Percentiles rank a stretch among this genome's conserved stretches.
Conservation (phyloP, 1,140 invertebrate genomes). For the Formica exsecta region DNA sequence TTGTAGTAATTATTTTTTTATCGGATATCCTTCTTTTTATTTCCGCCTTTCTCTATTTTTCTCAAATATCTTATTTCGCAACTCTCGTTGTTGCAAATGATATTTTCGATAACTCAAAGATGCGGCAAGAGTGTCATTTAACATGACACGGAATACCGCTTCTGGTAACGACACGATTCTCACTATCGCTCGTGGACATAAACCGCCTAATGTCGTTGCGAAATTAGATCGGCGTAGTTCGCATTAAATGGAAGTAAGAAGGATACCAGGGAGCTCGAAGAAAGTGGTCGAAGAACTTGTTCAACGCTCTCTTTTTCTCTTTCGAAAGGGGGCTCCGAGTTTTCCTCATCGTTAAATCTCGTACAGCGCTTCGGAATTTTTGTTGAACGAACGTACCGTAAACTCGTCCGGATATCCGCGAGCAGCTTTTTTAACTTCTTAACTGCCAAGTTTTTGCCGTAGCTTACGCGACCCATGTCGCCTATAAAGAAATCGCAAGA, state of each 20-base stretch:
- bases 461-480: slow-evolving; percentile 10
- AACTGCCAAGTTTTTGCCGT: slow-evolving; percentile 12
- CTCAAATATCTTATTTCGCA: neutral
- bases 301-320: neutral
- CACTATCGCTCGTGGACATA: neutral
- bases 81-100: neutral
- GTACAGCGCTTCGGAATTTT: slow-evolving; percentile 48
- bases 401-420: slow-evolving; percentile 45
- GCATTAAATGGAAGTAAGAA: slow-evolving; percentile 23
- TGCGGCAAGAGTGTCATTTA: slow-evolving; percentile 20
- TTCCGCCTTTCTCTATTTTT: neutral
- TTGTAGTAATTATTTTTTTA: neutral
- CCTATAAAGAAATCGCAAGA: neutral
- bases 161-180: neutral
- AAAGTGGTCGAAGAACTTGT: slow-evolving; percentile 17
- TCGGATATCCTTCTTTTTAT: too few relatives aligned
- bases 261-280: slow-evolving; percentile 1
- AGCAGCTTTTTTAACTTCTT: slow-evolving; percentile 33
- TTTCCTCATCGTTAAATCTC: slow-evolving; percentile 39
- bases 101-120: neutral
- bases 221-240: slow-evolving; percentile 49
- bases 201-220: slow-evolving; percentile 23
- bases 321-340: neutral
- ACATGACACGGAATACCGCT: neutral
- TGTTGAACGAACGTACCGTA: slow-evolving; percentile 7